These are phyloP conservation scores for Heliconius ethilla DNA, from an alignment of 2,888 invertebrate species.

Conservation along the genomic window DNA sequence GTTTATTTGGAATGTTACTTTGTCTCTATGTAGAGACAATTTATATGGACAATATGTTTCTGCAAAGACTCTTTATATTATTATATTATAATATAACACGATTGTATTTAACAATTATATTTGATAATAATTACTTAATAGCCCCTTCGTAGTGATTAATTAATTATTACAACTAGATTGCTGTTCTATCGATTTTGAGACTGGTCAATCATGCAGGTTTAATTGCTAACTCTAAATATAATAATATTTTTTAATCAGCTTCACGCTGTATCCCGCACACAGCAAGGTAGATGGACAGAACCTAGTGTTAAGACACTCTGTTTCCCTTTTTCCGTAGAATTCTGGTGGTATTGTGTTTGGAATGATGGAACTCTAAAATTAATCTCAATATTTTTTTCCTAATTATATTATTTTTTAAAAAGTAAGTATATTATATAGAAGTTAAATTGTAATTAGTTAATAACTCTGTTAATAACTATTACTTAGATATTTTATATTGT, in stretches of 20 bases:
- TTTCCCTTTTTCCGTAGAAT: too few relatives aligned
- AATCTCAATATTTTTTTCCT: too few relatives aligned
- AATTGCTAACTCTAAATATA: neutral
- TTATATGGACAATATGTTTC: neutral
- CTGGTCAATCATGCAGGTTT: neutral
- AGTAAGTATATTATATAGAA: neutral
- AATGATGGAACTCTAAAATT: too few relatives aligned
- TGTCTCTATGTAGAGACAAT: neutral
- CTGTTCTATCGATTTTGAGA: conserved; percentile 28
- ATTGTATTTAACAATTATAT: conserved; percentile 24
- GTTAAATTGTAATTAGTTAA: neutral
- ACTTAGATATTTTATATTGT: neutral
- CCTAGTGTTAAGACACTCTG: too few relatives aligned
- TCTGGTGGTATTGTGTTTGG: too few relatives aligned
- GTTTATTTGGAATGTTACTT: neutral
- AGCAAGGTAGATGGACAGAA: too few relatives aligned
- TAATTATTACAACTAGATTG: conserved; percentile 30
- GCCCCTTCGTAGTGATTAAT: conserved; percentile 15
- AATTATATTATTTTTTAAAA: neutral
- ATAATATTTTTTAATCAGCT: neutral
- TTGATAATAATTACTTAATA: conserved; percentile 34
- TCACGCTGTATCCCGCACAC: too few relatives aligned
- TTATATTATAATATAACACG: conserved; percentile 1
- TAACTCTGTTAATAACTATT: neutral
- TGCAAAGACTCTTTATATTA: neutral